Base-by-base conservation (phyloP, 2,888 invertebrate genomes). In the Sceliomorpha sp. region DNA sequence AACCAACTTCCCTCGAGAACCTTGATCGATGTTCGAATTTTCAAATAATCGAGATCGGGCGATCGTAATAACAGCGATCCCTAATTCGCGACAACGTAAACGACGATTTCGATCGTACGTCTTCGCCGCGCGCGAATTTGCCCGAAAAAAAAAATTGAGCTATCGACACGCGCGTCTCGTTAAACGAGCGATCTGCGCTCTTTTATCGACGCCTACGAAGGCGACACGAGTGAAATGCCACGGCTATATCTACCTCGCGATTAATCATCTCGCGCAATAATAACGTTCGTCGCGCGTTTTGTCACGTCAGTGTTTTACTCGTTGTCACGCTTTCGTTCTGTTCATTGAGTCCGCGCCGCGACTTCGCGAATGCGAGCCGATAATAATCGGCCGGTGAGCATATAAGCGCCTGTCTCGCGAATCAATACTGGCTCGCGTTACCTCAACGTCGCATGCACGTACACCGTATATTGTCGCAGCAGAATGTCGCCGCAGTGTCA, bases 361-460 rank as follows among this genome's bases (percentile, higher is more conserved):
- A 70, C 64, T 71, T 48, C 44, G 70, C 70, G n/a, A 70, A 74
- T 67, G 72, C 69, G 67, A 73, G 70, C 72, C 71, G 73, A 77
- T 77, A 72, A 67, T 72, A 72, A 77, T 75, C 67, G 51, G 50
- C 53, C 60, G 56, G 40, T 59, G 68, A 73, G 73, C 64, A 66
- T n/a, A n/a, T 73, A 70, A 71, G 68, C 56, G 70, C 58, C 68
- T 72, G 73, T 70, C 73, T 74, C 70, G 70, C 71, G 70, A 75
- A 75, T 77, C 77, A 72, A 77, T 75, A 77, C 72, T 72, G 59
- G 59, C 44, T 72, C 62, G 59, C 44, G 56, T 51, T 64, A 56
- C 45, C 40, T 53, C n/a, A n/a, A 48, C 56, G 55, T 58, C 56
- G 53, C 64, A 53, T 70, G 53, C 60, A 62, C 64, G 56, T n/a